Percentiles rank a stretch among this genome's conserved stretches.
Evolutionary conservation across 1,140 invertebrate species (phyloP).

Genomic region (Drosophila sp.): DNA sequence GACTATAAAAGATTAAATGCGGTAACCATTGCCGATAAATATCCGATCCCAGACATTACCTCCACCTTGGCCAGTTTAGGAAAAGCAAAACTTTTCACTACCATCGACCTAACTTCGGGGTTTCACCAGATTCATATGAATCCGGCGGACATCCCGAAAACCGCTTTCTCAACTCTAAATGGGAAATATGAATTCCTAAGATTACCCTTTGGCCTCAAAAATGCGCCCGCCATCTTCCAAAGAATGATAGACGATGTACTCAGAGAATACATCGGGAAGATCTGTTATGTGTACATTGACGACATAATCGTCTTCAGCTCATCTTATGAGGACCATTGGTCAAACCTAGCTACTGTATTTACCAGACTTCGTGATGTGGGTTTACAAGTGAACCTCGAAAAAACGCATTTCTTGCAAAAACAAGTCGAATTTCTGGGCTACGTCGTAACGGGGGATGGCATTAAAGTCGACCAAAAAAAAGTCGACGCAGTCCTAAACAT

Average conservation of each 20-base stretch:
- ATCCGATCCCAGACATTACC: neutral
- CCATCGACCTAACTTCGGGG: neutral
- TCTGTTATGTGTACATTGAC: neutral
- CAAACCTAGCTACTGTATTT: too few relatives aligned
- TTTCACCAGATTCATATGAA: slow-evolving; percentile 9
- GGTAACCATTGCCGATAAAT: neutral
- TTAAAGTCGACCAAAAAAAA: slow-evolving; percentile 11
- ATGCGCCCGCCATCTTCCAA: neutral
- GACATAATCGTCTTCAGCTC: too few relatives aligned
- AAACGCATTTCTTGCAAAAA: neutral
- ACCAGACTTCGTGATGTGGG: neutral
- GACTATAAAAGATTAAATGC: neutral
- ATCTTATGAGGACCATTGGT: too few relatives aligned
- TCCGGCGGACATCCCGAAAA: neutral
- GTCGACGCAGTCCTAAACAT: neutral
- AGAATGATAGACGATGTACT: slow-evolving; percentile 2
- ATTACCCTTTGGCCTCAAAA: neutral
- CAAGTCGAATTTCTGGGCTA: slow-evolving; percentile 12
- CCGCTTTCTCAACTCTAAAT: neutral
- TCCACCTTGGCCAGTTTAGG: neutral
- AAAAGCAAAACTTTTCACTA: neutral
- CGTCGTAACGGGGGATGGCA: neutral
- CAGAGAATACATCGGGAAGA: neutral
- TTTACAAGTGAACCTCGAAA: neutral
- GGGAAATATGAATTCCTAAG: neutral